A percentile compares a stretch with the other conserved stretches of the same genome.
These are phyloP conservation scores for Cyanoramphus novaezelandiae DNA, from an alignment of 2,113 vertebrate genomes.

Conservation along the genomic window DNA sequence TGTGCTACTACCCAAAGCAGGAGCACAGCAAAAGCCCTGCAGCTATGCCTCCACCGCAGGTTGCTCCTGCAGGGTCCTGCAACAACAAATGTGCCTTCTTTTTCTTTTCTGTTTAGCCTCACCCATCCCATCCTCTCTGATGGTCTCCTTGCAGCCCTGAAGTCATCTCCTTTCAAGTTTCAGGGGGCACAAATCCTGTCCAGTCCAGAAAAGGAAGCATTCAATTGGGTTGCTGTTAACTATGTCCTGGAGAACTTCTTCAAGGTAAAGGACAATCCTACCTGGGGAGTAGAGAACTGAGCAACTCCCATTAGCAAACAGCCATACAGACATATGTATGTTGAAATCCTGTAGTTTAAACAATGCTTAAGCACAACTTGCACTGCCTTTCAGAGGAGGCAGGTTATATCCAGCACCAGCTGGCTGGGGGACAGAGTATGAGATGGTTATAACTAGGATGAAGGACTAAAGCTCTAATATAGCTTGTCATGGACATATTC, in stretches of 20 bases:
- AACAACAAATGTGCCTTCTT: background rate
- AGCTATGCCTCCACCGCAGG: background rate
- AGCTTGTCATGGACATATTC: background rate
- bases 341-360: background rate
- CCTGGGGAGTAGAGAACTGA: background rate
- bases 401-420: background rate
- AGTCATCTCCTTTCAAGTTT: constrained; percentile 39
- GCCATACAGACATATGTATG: background rate
- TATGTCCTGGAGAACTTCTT: constrained; percentile 58
- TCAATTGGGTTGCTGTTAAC: constrained; percentile 51
- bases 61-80: background rate
- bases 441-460: background rate
- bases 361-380: background rate
- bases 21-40: background rate
- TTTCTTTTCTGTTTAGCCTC: constrained; percentile 36
- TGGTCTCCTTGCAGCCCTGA: constrained; percentile 9
- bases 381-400: background rate
- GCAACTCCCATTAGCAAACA: background rate
- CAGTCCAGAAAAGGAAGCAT: background rate
- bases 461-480: background rate
- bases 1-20: background rate
- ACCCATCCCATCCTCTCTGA: background rate
- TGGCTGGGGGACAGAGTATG: background rate
- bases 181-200: constrained; percentile 18
- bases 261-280: constrained; percentile 20